Conservation (phyloP, 2,113 vertebrate species). For the Neofelis nebulosa region DNA sequence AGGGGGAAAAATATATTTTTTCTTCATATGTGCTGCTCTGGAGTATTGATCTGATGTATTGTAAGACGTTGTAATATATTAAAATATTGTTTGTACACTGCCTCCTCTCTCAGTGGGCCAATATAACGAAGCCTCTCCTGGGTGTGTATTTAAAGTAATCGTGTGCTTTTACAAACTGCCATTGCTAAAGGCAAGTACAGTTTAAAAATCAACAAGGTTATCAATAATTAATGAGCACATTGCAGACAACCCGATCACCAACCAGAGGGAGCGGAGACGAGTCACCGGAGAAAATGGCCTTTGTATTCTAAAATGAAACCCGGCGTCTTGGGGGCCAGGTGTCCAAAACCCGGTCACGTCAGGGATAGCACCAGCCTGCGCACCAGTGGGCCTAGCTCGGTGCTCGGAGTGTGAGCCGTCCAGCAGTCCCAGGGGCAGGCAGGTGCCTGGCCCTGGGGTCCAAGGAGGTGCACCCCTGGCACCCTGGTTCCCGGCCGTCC, state of each 20-base stretch:
- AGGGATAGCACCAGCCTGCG: no score
- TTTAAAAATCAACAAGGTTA: not conserved
- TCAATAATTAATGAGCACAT: not conserved
- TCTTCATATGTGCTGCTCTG: not conserved
- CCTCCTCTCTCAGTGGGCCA: not conserved
- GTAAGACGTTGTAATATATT: not conserved
- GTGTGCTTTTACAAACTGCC: not conserved
- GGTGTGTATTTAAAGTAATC: not conserved
- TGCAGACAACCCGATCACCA: not conserved
- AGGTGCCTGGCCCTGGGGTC: rapidly evolving
- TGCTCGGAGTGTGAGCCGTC: no score
- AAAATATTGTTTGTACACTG: not conserved
- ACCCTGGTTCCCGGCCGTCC: not conserved
- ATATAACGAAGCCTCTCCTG: not conserved
- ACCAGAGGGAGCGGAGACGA: not conserved
- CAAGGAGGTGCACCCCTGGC: rapidly evolving
- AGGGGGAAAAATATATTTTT: not conserved
- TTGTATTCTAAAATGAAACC: not conserved
- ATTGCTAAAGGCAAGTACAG: not conserved
- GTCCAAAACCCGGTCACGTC: rapidly evolving
- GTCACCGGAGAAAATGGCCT: not conserved
- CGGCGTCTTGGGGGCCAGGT: no score
- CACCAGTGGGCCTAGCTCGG: rapidly evolving
- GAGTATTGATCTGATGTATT: not conserved
- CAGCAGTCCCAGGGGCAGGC: rapidly evolving